Percentiles rank a stretch among this genome's conserved stretches.
These are phyloP conservation scores for Frieseomelitta varia DNA, from an alignment of 1,140 invertebrate species.

Conservation along the genomic window DNA sequence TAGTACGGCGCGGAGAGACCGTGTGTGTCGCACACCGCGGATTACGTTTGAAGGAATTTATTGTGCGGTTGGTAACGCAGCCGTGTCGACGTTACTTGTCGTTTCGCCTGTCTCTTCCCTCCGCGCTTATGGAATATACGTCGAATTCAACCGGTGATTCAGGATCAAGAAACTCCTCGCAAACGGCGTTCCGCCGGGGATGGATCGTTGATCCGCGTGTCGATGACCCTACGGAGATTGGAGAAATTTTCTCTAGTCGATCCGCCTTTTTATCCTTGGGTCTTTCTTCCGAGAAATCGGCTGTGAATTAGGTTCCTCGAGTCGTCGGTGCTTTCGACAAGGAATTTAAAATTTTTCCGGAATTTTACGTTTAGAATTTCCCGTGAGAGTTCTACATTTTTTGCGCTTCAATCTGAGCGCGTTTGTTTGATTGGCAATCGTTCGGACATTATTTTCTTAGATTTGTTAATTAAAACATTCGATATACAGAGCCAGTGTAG, in stretches of 20 bases:
- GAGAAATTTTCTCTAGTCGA: neutral
- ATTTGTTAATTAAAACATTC: no score
- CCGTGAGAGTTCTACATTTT: no score
- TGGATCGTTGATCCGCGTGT: conserved; percentile 9
- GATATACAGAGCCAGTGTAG: no score
- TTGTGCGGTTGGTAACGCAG: conserved; percentile 57
- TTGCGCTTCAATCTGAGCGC: no score
- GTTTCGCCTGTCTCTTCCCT: neutral
- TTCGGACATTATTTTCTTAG: no score
- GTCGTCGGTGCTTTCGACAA: no score
- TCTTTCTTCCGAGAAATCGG: neutral
- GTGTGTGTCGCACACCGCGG: conserved; percentile 65
- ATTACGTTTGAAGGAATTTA: conserved; percentile 69
- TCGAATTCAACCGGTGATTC: conserved; percentile 26
- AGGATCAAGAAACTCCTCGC: conserved; percentile 5
- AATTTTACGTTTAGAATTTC: no score
- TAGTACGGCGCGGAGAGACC: conserved; percentile 57
- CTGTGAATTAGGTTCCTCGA: no score
- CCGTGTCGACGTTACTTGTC: conserved; percentile 23
- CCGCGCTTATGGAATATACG: conserved; percentile 35
- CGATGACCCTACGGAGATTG: conserved; percentile 21
- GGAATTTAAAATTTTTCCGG: no score
- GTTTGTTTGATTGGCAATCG: no score
- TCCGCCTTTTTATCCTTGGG: neutral
- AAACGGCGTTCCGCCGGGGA: neutral